A percentile compares a stretch with the other conserved stretches of the same genome.
phyloP scores from a whole-genome alignment of 2,797 vertebrate genomes.

The Melanotaenia boesemani region DNA sequence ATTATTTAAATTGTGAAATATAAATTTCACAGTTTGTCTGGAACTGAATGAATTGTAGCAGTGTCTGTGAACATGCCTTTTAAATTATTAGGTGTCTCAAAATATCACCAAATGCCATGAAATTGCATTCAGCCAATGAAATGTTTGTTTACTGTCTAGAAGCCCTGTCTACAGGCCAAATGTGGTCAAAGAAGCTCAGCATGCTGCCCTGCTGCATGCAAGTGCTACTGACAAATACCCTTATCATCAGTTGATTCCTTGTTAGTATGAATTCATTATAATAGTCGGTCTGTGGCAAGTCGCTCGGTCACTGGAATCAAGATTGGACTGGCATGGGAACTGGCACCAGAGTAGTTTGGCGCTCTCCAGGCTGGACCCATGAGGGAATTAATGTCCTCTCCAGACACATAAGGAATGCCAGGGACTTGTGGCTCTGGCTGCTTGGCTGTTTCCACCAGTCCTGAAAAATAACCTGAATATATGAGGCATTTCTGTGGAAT shows the following conservation, averaged over 20 bases:
- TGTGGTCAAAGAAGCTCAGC: conserved; percentile 53
- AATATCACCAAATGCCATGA: conserved; percentile 20
- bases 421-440: conserved; percentile 53
- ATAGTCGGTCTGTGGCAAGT: conserved; percentile 34
- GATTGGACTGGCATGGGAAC: conserved; percentile 77
- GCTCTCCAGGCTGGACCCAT: conserved; percentile 58
- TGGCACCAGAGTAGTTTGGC: conserved; percentile 66
- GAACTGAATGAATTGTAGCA: neutral
- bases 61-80: neutral
- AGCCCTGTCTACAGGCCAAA: conserved; percentile 47
- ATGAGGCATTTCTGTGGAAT: conserved; percentile 38
- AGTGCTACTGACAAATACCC: conserved; percentile 43
- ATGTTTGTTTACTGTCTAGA: conserved; percentile 41
- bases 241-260: conserved; percentile 46
- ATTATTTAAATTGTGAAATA: neutral
- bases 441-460: conserved; percentile 53
- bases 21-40: neutral
- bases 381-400: conserved; percentile 71
- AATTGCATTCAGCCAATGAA: conserved; percentile 25
- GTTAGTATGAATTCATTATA: conserved; percentile 49
- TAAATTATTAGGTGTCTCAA: neutral
- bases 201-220: conserved; percentile 52
- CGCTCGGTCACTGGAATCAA: conserved; percentile 49
- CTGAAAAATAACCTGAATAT: conserved; percentile 53
- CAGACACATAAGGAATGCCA: conserved; percentile 74